Percentiles rank a stretch among this genome's conserved stretches.
Evolutionary conservation across 2,113 vertebrate species (phyloP).

Genomic region (Porphyrio hochstetteri): DNA sequence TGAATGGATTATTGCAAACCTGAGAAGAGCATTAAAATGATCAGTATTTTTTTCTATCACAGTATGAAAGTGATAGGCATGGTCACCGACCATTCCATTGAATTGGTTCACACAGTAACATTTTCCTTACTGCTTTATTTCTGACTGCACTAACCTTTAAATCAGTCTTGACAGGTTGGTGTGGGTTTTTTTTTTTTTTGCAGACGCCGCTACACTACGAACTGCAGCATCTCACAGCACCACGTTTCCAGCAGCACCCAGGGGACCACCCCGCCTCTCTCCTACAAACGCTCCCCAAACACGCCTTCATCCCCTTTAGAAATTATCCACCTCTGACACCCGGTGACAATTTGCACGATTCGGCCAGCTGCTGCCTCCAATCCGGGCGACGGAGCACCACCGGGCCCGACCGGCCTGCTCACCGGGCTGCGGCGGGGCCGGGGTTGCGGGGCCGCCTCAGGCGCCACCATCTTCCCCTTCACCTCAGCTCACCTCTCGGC

Average conservation of each 20-base stretch:
- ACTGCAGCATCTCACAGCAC: background rate
- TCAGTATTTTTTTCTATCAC: background rate
- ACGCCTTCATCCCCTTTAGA: background rate
- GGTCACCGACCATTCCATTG: accelerated
- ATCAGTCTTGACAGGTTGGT: background rate
- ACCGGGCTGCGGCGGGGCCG: background rate
- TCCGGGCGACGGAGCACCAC: background rate
- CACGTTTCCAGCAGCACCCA: background rate
- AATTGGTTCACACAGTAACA: background rate
- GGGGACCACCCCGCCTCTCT: background rate
- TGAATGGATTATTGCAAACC: background rate
- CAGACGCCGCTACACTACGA: accelerated
- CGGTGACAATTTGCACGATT: accelerated
- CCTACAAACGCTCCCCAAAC: background rate
- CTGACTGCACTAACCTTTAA: background rate
- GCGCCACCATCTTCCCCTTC: background rate
- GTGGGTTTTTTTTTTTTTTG: background rate
- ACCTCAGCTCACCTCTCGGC: background rate
- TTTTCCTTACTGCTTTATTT: background rate
- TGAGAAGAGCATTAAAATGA: background rate
- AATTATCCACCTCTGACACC: accelerated
- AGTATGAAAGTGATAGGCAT: accelerated
- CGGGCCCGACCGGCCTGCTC: background rate
- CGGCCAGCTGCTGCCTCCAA: background rate
- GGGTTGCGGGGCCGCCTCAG: background rate